Percentiles rank a stretch among this genome's conserved stretches.
Evolutionary conservation across 2,797 vertebrate genomes (phyloP).

Genomic region (Cynopterus sphinx): DNA sequence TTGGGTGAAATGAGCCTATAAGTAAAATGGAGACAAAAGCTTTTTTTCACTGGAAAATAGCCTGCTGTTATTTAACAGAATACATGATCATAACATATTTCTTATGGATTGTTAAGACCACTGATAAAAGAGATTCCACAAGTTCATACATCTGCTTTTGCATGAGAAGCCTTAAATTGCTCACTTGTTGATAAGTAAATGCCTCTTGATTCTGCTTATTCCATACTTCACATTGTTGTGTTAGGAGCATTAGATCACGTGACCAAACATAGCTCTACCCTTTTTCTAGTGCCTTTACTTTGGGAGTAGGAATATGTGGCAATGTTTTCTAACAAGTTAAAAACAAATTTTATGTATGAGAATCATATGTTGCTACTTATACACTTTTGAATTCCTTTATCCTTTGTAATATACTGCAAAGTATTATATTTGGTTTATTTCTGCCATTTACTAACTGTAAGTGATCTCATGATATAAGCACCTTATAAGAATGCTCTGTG

Average conservation of each 20-base stretch:
- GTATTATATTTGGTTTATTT: background rate
- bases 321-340: background rate
- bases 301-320: background rate
- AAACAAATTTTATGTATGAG: background rate
- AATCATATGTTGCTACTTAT: slow-evolving; percentile 14
- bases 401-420: background rate
- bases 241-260: background rate
- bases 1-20: background rate
- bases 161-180: background rate
- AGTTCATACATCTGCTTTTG: background rate
- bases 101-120: background rate
- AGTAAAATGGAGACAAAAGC: background rate
- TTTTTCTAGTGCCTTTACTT: background rate
- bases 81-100: background rate
- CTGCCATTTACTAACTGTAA: slow-evolving; percentile 35
- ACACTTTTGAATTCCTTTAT: slow-evolving; percentile 6
- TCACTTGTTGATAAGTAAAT: background rate
- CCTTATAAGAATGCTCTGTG: background rate
- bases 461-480: slow-evolving; percentile 20
- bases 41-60: background rate
- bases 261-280: background rate
- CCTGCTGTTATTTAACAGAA: background rate
- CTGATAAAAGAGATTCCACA: background rate
- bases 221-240: background rate
- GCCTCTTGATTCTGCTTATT: background rate